Percentiles rank a stretch among this genome's conserved stretches.
Evolutionary conservation across 1,140 invertebrate species (phyloP).

Genomic region (Dreissena rostriformis): DNA sequence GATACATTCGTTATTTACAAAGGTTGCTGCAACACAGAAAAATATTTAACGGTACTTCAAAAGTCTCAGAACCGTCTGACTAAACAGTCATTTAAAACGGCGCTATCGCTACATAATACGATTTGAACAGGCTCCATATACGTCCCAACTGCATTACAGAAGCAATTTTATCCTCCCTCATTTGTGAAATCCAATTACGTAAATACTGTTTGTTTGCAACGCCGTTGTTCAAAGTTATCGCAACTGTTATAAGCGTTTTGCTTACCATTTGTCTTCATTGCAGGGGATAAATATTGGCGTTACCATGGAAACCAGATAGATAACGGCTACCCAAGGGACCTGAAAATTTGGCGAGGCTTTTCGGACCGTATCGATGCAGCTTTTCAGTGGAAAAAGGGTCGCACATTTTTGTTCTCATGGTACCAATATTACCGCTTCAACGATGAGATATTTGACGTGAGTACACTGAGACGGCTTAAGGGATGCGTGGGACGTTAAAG

Average conservation of each 20-base stretch:
- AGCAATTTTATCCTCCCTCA: slow-evolving; percentile 28
- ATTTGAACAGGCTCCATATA: too few species aligned
- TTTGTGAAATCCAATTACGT: slow-evolving; percentile 4
- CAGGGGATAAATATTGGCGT: slow-evolving; percentile 93
- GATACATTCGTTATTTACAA: too few species aligned
- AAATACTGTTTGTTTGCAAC: too few species aligned
- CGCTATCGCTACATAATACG: too few species aligned
- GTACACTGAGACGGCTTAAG: slow-evolving; percentile 71
- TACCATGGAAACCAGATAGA: slow-evolving; percentile 88
- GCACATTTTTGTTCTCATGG: slow-evolving; percentile 98
- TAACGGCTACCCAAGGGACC: slow-evolving; percentile 90
- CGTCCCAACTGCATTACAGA: neutral
- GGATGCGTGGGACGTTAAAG: too few species aligned
- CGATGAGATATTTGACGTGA: slow-evolving; percentile 93
- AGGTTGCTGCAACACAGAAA: too few species aligned
- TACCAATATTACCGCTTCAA: slow-evolving; percentile 96
- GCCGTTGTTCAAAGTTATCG: too few species aligned
- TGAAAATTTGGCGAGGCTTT: slow-evolving; percentile 95
- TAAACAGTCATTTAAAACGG: too few species aligned
- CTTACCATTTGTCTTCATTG: slow-evolving; percentile 43
- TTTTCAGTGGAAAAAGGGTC: slow-evolving; percentile 95
- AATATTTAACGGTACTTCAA: too few species aligned
- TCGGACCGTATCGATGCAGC: slow-evolving; percentile 94
- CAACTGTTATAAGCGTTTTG: neutral
- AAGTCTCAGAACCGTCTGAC: too few species aligned